phyloP scores from a whole-genome alignment of 2,888 invertebrate genomes.

The Eristalis intricaria region DNA sequence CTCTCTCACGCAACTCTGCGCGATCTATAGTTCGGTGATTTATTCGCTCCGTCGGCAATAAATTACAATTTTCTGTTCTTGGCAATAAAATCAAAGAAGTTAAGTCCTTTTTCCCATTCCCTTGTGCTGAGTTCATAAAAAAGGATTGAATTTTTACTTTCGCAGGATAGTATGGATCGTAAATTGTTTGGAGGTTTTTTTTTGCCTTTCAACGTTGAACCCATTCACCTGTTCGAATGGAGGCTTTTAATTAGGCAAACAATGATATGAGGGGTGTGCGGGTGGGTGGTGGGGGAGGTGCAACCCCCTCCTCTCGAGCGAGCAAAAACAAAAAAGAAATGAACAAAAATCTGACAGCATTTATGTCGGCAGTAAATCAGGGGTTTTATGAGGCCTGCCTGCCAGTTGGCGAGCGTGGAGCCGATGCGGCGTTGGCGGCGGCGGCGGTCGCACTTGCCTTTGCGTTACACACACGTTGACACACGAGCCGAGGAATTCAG shows the following conservation, averaged over 20 bases:
- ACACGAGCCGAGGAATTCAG: slow-evolving; percentile 7
- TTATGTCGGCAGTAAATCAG: slow-evolving; percentile 66
- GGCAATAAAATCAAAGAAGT: slow-evolving; percentile 60
- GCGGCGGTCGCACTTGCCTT: slow-evolving; percentile 26
- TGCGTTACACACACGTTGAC: slow-evolving; percentile 46
- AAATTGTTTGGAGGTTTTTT: not conserved
- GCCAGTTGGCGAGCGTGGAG: not conserved
- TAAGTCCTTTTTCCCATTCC: slow-evolving; percentile 18
- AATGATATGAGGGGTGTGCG: slow-evolving; percentile 16
- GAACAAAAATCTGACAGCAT: slow-evolving; percentile 61
- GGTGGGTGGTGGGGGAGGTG: not conserved
- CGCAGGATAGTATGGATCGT: slow-evolving; percentile 13
- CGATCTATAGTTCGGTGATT: slow-evolving; percentile 68
- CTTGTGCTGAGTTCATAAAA: slow-evolving; percentile 35
- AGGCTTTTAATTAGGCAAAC: slow-evolving; percentile 63
- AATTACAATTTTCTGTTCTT: slow-evolving; percentile 66
- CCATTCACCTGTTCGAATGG: slow-evolving; percentile 65
- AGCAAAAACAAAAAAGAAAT: slow-evolving; percentile 14
- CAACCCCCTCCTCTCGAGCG: too few species aligned
- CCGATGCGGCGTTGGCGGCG: too few species aligned
- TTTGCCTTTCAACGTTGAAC: slow-evolving; percentile 13
- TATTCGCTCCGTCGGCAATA: slow-evolving; percentile 56
- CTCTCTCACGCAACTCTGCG: not conserved
- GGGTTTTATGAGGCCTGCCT: slow-evolving; percentile 57
- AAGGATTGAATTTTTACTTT: slow-evolving; percentile 36